These are phyloP conservation scores for Aptenodytes forsteri DNA, from an alignment of 2,113 vertebrate species.

Conservation along the genomic window DNA sequence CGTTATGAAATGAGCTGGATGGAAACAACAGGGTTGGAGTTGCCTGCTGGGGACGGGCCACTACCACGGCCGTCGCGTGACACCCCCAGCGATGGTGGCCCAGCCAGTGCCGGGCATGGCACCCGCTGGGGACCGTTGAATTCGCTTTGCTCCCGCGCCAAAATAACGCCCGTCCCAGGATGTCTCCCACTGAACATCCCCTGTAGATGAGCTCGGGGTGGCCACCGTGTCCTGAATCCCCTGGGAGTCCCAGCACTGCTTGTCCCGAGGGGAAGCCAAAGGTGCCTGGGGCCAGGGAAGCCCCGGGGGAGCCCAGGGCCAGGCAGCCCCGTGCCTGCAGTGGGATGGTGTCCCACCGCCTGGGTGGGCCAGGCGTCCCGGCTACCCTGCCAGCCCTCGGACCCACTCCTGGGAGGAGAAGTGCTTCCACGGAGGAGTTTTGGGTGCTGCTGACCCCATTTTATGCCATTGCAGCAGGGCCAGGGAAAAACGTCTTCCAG, in stretches of 20 bases:
- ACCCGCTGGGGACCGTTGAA: fast-evolving
- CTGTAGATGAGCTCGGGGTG: not conserved
- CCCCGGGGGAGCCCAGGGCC: no score
- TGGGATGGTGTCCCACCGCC: not conserved
- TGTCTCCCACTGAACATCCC: not conserved
- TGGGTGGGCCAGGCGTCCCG: not conserved
- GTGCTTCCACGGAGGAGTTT: not conserved
- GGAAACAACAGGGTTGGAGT: conserved; percentile 44
- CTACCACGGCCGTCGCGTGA: not conserved
- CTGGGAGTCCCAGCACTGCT: fast-evolving
- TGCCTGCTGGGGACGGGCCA: not conserved
- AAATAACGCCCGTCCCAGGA: not conserved
- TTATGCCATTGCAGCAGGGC: not conserved
- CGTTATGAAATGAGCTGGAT: conserved; percentile 39
- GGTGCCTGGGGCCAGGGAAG: not conserved
- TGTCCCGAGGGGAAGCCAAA: not conserved
- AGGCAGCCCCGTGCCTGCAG: not conserved
- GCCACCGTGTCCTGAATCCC: fast-evolving
- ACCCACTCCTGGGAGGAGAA: not conserved
- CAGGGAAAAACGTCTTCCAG: not conserved
- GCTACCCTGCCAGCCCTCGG: not conserved
- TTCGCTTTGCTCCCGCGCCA: not conserved
- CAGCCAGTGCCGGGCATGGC: not conserved
- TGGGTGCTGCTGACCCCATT: not conserved
- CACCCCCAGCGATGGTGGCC: not conserved